A percentile compares a stretch with the other conserved stretches of the same genome.
phyloP scores from a whole-genome alignment of 1,140 invertebrate genomes.

The Limonius californicus region DNA sequence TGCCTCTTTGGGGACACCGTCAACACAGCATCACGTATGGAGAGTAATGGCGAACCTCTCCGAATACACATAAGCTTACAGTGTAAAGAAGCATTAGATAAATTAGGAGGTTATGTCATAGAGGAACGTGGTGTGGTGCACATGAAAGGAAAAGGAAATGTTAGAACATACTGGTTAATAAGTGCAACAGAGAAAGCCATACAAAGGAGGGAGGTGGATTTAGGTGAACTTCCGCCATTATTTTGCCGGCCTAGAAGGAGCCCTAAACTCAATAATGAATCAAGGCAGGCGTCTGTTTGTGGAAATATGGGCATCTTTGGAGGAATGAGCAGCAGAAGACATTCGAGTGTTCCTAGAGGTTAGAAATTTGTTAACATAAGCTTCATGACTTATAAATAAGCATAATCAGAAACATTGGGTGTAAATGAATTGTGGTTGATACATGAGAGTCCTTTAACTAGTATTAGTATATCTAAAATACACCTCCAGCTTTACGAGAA shows the following conservation, averaged over 20 bases:
- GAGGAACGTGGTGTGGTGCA: slow-evolving; percentile 80
- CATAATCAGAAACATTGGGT: neutral
- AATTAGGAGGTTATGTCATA: slow-evolving; percentile 81
- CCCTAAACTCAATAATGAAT: slow-evolving; percentile 68
- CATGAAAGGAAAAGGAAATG: slow-evolving; percentile 88
- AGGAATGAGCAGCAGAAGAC: slow-evolving; percentile 52
- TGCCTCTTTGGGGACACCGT: slow-evolving; percentile 92
- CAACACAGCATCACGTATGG: slow-evolving; percentile 91
- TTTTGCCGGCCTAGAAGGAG: slow-evolving; percentile 74
- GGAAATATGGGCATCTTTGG: slow-evolving; percentile 48
- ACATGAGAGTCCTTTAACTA: neutral
- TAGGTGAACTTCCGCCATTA: slow-evolving; percentile 71
- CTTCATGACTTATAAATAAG: neutral
- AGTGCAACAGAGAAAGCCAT: slow-evolving; percentile 80
- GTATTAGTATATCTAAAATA: too few species aligned
- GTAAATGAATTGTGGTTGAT: neutral
- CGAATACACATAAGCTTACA: slow-evolving; percentile 87
- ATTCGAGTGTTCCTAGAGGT: slow-evolving; percentile 54
- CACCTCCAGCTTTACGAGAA: too few species aligned
- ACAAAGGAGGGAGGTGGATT: slow-evolving; percentile 77
- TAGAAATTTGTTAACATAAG: neutral
- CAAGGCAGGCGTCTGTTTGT: slow-evolving; percentile 54
- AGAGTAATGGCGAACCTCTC: slow-evolving; percentile 86
- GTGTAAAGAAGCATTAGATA: slow-evolving; percentile 79
- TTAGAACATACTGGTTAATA: slow-evolving; percentile 83